phyloP scores from a whole-genome alignment of 2,113 vertebrate species.

The Neomonachus schauinslandi region DNA sequence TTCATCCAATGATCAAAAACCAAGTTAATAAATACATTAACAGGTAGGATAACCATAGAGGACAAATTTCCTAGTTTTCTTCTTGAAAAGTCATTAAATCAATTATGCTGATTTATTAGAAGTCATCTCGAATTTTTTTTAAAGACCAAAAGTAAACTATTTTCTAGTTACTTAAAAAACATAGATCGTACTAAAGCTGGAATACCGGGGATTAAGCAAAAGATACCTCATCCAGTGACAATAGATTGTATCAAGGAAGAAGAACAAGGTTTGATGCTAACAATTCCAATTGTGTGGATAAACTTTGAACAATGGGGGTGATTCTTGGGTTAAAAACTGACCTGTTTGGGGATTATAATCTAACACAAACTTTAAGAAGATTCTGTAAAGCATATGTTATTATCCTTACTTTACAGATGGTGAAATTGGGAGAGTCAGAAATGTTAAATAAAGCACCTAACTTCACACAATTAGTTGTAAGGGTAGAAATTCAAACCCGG shows the following conservation, averaged over 20 bases:
- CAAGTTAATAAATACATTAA: background rate
- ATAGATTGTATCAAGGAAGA: background rate
- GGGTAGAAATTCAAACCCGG: background rate
- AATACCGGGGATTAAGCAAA: background rate
- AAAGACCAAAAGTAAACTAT: background rate
- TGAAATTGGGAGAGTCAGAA: background rate
- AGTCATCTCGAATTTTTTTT: conserved; percentile 1
- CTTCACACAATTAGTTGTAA: background rate
- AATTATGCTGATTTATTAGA: conserved; percentile 15
- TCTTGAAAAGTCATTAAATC: conserved; percentile 41
- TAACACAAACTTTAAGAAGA: background rate
- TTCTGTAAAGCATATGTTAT: background rate
- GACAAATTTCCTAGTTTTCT: background rate
- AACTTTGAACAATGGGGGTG: background rate
- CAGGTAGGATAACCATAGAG: background rate
- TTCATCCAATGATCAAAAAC: background rate
- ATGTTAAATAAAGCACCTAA: background rate
- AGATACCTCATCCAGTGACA: background rate
- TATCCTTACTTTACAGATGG: background rate
- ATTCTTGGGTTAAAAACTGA: background rate
- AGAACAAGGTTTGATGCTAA: background rate
- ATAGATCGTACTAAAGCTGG: background rate
- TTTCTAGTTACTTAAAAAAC: conserved; percentile 24
- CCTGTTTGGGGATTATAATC: background rate
- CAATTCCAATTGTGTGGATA: background rate